A percentile compares a stretch with the other conserved stretches of the same genome.
phyloP scores from a whole-genome alignment of 2,113 vertebrate species.

The Apodemus sylvaticus region DNA sequence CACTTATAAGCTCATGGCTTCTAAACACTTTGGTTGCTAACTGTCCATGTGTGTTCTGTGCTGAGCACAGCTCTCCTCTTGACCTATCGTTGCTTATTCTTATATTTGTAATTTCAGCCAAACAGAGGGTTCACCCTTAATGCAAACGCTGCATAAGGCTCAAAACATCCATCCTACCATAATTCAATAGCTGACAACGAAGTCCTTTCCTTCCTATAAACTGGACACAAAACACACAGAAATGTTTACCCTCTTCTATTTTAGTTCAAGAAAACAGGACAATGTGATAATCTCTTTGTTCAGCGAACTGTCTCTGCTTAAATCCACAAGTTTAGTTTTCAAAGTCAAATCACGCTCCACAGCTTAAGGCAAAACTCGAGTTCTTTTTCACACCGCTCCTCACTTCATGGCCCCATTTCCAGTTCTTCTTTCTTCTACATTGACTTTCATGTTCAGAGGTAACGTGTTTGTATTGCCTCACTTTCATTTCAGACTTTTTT shows the following conservation, averaged over 20 bases:
- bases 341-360: background rate
- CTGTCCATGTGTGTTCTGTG: background rate
- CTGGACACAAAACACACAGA: background rate
- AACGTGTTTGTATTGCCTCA: background rate
- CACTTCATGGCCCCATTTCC: no score
- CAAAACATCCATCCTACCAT: background rate
- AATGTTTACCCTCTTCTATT: background rate
- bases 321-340: background rate
- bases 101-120: background rate
- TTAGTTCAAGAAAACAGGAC: slow-evolving; percentile 29
- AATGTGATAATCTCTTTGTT: background rate
- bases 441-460: background rate
- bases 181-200: background rate
- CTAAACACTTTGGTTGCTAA: background rate
- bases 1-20: background rate
- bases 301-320: background rate
- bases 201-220: background rate
- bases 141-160: background rate
- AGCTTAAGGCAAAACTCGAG: background rate
- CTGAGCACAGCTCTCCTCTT: background rate
- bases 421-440: background rate
- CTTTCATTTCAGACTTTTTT: slow-evolving; percentile 9
- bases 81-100: slow-evolving; percentile 18
- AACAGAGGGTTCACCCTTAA: background rate
- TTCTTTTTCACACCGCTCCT: background rate